Evolutionary conservation across 2,113 vertebrate species (phyloP).

Genomic region (Macroglossus sobrinus): DNA sequence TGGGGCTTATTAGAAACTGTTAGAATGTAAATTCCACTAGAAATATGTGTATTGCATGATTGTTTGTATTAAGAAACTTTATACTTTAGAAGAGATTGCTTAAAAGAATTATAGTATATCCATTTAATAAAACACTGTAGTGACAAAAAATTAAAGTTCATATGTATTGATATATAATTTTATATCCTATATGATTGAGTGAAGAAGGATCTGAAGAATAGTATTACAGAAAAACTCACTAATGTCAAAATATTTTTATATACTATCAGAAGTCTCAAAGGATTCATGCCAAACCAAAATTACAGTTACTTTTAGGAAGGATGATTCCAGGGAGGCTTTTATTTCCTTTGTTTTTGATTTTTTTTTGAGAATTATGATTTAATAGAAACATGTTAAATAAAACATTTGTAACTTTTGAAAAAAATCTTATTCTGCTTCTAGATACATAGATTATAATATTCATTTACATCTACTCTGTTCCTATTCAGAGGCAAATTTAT

Average conservation of each 20-base stretch:
- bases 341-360: not conserved
- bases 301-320: not conserved
- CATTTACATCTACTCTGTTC: not conserved
- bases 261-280: not conserved
- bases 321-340: not conserved
- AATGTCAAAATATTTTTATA: not conserved
- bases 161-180: not conserved
- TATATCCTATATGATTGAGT: not conserved
- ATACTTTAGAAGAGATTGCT: not conserved
- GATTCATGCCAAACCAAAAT: not conserved
- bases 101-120: not conserved
- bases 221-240: not conserved
- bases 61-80: not conserved
- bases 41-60: not conserved
- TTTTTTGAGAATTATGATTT: not conserved
- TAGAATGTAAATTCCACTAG: not conserved
- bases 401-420: not conserved
- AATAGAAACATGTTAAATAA: conserved; percentile 23
- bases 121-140: not conserved
- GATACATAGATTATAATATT: not conserved
- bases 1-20: not conserved
- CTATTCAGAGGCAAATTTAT: not conserved
- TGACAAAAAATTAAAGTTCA: not conserved
- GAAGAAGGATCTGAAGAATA: not conserved
- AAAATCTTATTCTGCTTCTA: not conserved